phyloP scores from a whole-genome alignment of 2,113 vertebrate genomes.

The Ranitomeya variabilis region DNA sequence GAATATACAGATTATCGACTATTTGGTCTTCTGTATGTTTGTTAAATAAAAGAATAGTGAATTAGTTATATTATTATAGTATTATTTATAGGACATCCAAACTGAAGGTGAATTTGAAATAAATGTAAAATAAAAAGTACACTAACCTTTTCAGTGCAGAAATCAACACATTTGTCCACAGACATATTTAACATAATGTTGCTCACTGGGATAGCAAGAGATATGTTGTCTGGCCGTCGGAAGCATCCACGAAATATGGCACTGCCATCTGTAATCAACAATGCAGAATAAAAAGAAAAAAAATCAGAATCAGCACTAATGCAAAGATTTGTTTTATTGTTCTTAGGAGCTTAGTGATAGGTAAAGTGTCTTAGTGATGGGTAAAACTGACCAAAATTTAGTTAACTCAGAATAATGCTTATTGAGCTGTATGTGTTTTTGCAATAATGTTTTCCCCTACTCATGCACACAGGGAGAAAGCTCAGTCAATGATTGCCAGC shows the following conservation, averaged over 20 bases:
- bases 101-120: neutral
- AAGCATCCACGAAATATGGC: slow-evolving; percentile 96
- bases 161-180: slow-evolving; percentile 91
- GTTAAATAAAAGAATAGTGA: neutral
- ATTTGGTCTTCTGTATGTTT: neutral
- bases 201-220: slow-evolving; percentile 83
- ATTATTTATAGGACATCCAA: neutral
- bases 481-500: no score
- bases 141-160: slow-evolving; percentile 90
- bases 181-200: slow-evolving; percentile 83
- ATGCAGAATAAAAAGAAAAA: slow-evolving; percentile 9
- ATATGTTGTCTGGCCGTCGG: slow-evolving; percentile 83
- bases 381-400: no score
- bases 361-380: no score
- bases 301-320: neutral
- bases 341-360: neutral
- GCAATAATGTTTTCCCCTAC: no score
- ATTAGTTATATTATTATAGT: neutral
- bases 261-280: slow-evolving; percentile 82
- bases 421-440: no score
- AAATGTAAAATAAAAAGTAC: neutral
- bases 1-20: neutral
- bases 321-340: neutral
- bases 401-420: no score
- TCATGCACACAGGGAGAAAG: no score